Conservation (phyloP, 2,113 vertebrate species). For the human region GRCh38 chr13:98897001-98897500, state of each 20-base stretch:
- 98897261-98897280: not conserved
- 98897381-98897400: not conserved
- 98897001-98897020: not conserved
- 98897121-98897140: not conserved
- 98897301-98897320: not conserved
- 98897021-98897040: not conserved
- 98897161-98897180: not conserved
- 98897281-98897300: not conserved
- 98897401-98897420: not conserved
- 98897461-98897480: not conserved
- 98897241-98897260: not conserved
- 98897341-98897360: not conserved
- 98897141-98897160: not conserved
- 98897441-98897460: not conserved
- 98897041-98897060: not conserved
- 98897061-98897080: not conserved
- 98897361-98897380: rapidly evolving
- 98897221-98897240: not conserved
- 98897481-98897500: constrained; percentile 98
- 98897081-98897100: not conserved
- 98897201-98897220: not conserved
- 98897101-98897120: not conserved
- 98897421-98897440: not conserved
- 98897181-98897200: not conserved
- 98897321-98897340: not conserved